Evolutionary conservation across 2,113 vertebrate species (phyloP), one percentile per base, ranked within the genome.

Genomic region (Podiceps cristatus): DNA sequence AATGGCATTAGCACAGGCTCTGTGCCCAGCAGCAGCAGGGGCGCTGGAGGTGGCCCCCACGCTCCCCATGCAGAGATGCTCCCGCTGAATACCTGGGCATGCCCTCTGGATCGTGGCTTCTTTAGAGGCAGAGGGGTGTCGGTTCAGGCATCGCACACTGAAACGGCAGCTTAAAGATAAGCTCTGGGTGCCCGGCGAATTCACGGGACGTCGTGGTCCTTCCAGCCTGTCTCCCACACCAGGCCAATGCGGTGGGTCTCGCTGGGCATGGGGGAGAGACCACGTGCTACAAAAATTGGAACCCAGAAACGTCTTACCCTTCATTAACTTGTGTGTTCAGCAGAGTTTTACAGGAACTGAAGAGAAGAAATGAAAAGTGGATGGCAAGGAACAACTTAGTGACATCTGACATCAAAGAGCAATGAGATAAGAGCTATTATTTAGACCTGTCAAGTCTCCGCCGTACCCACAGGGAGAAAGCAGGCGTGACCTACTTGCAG

Each of bases 321-420:
- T 78, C 81, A 40, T 13, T 27, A 89, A 29, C 15, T 20, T 22
- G 29, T 17, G 79, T 23, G 47, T 27, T 91, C 91, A 69, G 73
- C 40, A 35, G 73, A 59, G 80, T 44, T 78, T 29, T 63, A 49
- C 42, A 86, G 77, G 13, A 64, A 33, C 0, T 60, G 82, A 78
- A 60, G 58, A 67, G 75, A 33, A 76, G 35, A 73, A 83, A 92
- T 37, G 58, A 85, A 49, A 93, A 86, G 84, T 1, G 5, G 64
- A 67, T 50, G 63, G 16, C 74, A 52, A 28, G 28, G 50, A 94
- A 60, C 78, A 89, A 74, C 82, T 84, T 17, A 8, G 94, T 83
- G 93, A 63, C 86, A 92, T 62, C 78, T 64, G 33, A 76, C 90
- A 91, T 95, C 91, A 94, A 93, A 96, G 77, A 66, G 29, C 35